Base-by-base conservation (phyloP, 2,113 vertebrate species). In the Cinclus cinclus region DNA sequence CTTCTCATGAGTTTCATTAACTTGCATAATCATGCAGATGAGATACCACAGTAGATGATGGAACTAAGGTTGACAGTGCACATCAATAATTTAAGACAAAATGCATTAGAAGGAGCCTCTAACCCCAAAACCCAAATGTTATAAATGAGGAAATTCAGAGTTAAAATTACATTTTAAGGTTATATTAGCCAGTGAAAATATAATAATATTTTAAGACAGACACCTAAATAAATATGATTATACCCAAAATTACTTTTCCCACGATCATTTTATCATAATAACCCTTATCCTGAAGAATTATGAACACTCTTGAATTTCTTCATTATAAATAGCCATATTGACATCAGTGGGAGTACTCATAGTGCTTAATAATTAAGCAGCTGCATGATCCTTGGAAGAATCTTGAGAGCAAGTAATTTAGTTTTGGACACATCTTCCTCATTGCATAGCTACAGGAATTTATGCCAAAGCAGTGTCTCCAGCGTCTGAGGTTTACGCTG, bases 31-130 rank as follows among this genome's bases (percentile, higher is more conserved):
- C 64, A 84, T 78, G 56, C 28, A 89, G 64, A 58, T 1, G 4
- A 89, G 42, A 84, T 82, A 75, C 10, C 41, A 71, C n/a, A 62
- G 49, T 47, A 91, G 65, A 82, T 64, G 69, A 68, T 33, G 30
- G 46, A 85, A 90, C 70, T 50, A 44, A 88, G 10, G 37, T 7
- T 77, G 82, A 56, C 67, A 62, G 42, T 65, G 18, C 2, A 49
- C 10, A 64, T 88, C 58, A 86, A 83, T 90, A 83, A 85, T 91
- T 85, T 64, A 94, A 85, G 49, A 80, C 15, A 90, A 94, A 94
- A 80, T 65, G 22, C 53, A 27, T 90, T 82, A 85, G 15, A 85
- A 56, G 22, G 18, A 85, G 2, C 28, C 15, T 71, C 35, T 90
- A 49, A 79, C 21, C 28, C 31, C 58, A 33, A 87, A 90, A 3